Percentiles rank a stretch among this genome's conserved stretches.
phyloP scores from a whole-genome alignment of 2,888 invertebrate genomes.

The Pollenia griseotomentosa region DNA sequence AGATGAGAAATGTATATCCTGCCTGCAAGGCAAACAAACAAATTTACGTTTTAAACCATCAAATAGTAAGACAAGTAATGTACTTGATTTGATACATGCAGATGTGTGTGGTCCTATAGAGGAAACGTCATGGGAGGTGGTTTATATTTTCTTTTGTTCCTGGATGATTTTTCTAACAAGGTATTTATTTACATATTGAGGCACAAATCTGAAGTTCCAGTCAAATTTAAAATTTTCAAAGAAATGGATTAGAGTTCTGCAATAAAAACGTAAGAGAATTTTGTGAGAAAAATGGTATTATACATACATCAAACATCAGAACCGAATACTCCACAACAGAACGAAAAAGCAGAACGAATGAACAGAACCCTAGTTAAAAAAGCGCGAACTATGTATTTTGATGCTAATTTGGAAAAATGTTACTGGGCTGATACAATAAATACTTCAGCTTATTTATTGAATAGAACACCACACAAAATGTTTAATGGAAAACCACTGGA shows the following conservation, averaged over 20 bases:
- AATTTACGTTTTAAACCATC: neutral
- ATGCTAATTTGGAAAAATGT: neutral
- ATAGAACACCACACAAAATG: constrained; percentile 10
- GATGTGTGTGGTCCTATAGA: constrained; percentile 1
- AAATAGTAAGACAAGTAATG: too few relatives aligned
- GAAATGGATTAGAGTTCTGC: constrained; percentile 33
- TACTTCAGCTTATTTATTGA: constrained; percentile 12
- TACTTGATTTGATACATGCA: too few relatives aligned
- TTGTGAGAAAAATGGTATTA: constrained; percentile 18
- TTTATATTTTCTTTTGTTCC: constrained; percentile 24
- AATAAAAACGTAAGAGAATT: constrained; percentile 11
- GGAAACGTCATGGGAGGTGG: constrained; percentile 21
- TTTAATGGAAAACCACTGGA: constrained; percentile 32
- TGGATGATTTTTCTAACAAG: constrained; percentile 39
- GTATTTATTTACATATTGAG: neutral
- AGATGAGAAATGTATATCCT: constrained; percentile 21
- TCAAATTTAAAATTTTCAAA: too few relatives aligned
- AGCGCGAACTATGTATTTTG: constrained; percentile 18
- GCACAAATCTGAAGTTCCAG: constrained; percentile 28
- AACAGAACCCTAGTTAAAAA: constrained; percentile 38
- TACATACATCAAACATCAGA: neutral
- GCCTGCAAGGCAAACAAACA: constrained; percentile 42
- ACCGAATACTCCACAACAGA: constrained; percentile 2
- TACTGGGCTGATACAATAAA: neutral
- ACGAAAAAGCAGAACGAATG: constrained; percentile 39